Evolutionary conservation across 2,113 vertebrate genomes (phyloP), one percentile per base, ranked within the genome.

Genomic region (Etheostoma cragini): DNA sequence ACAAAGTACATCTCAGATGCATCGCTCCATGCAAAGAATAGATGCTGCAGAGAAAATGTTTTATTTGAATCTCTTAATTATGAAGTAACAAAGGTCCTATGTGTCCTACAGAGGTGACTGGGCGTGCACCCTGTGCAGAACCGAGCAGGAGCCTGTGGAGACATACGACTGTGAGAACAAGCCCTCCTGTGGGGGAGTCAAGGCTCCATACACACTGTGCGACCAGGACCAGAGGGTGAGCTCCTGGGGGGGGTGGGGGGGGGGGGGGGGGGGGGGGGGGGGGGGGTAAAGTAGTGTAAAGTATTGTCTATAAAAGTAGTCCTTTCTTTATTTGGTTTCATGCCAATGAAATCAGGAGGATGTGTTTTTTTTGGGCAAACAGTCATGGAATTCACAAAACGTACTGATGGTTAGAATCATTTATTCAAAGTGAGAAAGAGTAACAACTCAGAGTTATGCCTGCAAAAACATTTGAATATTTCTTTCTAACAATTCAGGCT

Each of bases 41-140:
- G 38, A 42, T 42, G 38, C 38, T 42, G 38, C 10, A 42, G 38
- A 42, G 38, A n/a, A 46, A 1, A 11, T 21, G 0, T 17, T 1
- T 49, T 46, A 57, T 79, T 13, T n/a, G 1, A 45, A 63, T 33
- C 2, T 17, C 3, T 13, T 17, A 21, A 17, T 5, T 0, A 7
- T 71, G 22, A 30, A 69, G 14, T 77, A 46, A 78, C 16, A 5
- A 5, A 19, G 22, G 7, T 52, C 7, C 5, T 58, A 56, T 71
- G 42, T 85, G 69, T 83, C 61, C 73, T 24, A 1, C 93, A 99
- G 97, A 53, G 97, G 97, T 3, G 97, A 99, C 58, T 99, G 97
- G 97, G 89, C 96, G 16, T 99, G 97, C 75, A 95, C 96, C 0
- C 90, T 98, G 67, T 99, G 97, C 87, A 93, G 96, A 64, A 95